Conservation (phyloP, 2,797 vertebrate genomes). For the Echeneis naucrates region DNA sequence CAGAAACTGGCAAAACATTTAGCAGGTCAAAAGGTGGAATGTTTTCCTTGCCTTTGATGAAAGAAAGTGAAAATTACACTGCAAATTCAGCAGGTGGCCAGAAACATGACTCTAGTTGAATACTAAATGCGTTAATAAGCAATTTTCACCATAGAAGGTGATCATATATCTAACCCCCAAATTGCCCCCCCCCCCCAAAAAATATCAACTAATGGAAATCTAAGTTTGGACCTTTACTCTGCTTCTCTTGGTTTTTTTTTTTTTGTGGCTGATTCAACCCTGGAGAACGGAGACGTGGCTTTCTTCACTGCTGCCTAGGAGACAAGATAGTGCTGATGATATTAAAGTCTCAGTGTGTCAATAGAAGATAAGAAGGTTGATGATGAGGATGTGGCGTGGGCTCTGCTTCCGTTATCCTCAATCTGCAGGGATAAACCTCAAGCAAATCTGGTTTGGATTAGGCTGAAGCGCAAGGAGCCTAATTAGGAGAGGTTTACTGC, state of each 20-base stretch:
- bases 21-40: not conserved
- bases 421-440: conserved; percentile 74
- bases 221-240: conserved; percentile 1
- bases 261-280: conserved; percentile 3
- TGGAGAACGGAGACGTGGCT: conserved; percentile 11
- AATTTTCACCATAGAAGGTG: not conserved
- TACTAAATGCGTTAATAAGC: not conserved
- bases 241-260: not conserved
- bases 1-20: not conserved
- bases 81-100: not conserved
- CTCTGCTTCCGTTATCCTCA: conserved; percentile 63
- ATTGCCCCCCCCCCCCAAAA: no score
- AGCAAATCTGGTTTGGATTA: conserved; percentile 76
- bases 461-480: conserved; percentile 60
- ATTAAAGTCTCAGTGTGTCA: conserved; percentile 67
- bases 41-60: not conserved
- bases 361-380: conserved; percentile 74
- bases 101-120: not conserved
- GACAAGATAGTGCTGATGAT: conserved; percentile 57
- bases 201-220: not conserved
- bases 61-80: not conserved
- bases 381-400: conserved; percentile 63
- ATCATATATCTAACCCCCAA: not conserved
- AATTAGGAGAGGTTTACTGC: conserved; percentile 69
- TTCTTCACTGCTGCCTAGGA: conserved; percentile 32